Evolutionary conservation across 2,113 vertebrate genomes (phyloP), one percentile per base, ranked within the genome.

Genomic region (Lasiurus cinereus): DNA sequence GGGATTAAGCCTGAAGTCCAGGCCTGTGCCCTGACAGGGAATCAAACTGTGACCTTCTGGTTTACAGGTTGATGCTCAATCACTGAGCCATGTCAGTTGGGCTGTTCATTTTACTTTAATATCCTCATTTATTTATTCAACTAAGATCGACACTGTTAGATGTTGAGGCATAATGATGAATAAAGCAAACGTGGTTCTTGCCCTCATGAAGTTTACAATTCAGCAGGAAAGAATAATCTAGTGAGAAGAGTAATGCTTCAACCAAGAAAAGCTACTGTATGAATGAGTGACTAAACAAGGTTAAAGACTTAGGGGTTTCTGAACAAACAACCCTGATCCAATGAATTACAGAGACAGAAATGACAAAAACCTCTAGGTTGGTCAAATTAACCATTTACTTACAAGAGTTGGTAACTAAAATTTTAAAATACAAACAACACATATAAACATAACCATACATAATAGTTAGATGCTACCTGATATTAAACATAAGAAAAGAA

Each of bases 81-180:
- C 59, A 62, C 22, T 62, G 59, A 62, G 59, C 59, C 59, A 62
- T 62, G 59, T 24, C 24, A 1, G 59, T 27, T 62, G 59, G 59
- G 9, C 24, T 82, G 66, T 89, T 94, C 15, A 33, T 84, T 93
- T 91, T 74, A 67, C 48, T 39, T 97, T 88, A 79, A 79, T 73
- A 85, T 56, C 70, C n/a, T 94, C 18, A 64, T 86, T 79, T 91
- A 56, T 93, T 90, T 70, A 83, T 87, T 96, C 83, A 83, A 22
- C 31, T 56, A 56, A 78, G 70, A 73, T 3, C 59, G 83, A 83
- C 14, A 59, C 18, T 91, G 59, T 90, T 79, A 88, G 80, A 29
- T 76, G 83, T 62, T 89, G 5, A 77, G 27, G 50, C 24, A 77
- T 62, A 84, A 83, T 56, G 27, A 14, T 74, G 22, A 93, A 90